These are phyloP conservation scores for Donacobius atricapilla DNA, from an alignment of 2,113 vertebrate genomes.

Conservation along the genomic window DNA sequence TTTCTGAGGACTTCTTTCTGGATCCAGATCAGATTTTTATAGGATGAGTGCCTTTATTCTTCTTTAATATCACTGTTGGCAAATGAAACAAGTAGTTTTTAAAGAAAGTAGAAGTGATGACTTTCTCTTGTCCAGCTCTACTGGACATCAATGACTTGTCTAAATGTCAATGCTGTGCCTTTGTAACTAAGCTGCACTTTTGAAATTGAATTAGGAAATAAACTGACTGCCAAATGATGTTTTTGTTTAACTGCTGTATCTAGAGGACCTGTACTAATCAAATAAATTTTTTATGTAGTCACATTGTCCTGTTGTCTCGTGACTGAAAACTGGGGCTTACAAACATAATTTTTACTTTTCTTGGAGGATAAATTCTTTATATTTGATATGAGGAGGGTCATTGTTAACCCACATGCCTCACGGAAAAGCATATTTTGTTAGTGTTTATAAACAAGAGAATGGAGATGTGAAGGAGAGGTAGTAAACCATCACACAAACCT, in stretches of 20 bases:
- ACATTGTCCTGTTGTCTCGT: not conserved
- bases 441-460: not conserved
- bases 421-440: not conserved
- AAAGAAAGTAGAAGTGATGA: not conserved
- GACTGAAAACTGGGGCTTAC: not conserved
- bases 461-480: not conserved
- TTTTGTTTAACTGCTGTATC: not conserved
- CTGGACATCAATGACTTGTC: not conserved
- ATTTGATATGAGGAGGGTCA: not conserved
- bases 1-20: not conserved
- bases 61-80: not conserved
- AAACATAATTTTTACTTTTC: not conserved
- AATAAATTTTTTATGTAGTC: constrained; percentile 19
- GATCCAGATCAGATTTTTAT: not conserved
- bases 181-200: not conserved
- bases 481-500: not conserved
- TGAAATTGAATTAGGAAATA: not conserved
- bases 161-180: not conserved
- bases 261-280: not conserved
- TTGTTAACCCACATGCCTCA: not conserved
- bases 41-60: not conserved
- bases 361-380: not conserved
- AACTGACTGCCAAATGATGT: not conserved
- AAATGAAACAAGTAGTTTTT: not conserved
- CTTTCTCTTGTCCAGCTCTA: not conserved